Evolutionary conservation across 64 coral and sea anemone genomes (phyloP).

Genomic region (Montipora sp.): DNA sequence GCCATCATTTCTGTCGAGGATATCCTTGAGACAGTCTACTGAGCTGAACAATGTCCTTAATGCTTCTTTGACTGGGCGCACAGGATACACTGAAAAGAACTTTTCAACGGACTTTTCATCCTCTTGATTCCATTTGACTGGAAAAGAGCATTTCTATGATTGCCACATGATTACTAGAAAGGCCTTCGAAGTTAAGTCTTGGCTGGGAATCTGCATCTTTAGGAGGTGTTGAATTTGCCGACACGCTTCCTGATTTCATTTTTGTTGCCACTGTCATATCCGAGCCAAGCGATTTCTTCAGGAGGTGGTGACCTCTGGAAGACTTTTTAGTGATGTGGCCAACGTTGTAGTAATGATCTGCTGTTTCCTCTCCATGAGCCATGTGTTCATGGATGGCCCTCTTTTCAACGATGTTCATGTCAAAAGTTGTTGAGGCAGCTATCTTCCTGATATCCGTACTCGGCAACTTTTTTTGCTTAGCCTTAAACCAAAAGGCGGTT

Average conservation of each 20-base stretch:
- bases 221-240: background rate
- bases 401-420: background rate
- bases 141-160: slow-evolving; percentile 6
- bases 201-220: background rate
- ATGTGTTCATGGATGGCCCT: slow-evolving; percentile 12
- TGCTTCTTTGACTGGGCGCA: background rate
- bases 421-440: slow-evolving; percentile 4
- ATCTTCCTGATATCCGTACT: slow-evolving; percentile 2
- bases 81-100: background rate
- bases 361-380: background rate
- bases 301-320: background rate
- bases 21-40: background rate
- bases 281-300: background rate
- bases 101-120: background rate
- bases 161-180: background rate
- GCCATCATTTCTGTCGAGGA: background rate
- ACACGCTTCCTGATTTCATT: background rate
- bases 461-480: slow-evolving; percentile 12
- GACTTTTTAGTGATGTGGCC: slow-evolving; percentile 5
- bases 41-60: background rate
- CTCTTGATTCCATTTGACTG: background rate
- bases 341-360: slow-evolving; percentile 4
- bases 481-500: slow-evolving; percentile 29
- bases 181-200: background rate
- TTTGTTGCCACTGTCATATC: background rate